Conservation (phyloP, 1,140 invertebrate species). For the Drosophila melanica region DNA sequence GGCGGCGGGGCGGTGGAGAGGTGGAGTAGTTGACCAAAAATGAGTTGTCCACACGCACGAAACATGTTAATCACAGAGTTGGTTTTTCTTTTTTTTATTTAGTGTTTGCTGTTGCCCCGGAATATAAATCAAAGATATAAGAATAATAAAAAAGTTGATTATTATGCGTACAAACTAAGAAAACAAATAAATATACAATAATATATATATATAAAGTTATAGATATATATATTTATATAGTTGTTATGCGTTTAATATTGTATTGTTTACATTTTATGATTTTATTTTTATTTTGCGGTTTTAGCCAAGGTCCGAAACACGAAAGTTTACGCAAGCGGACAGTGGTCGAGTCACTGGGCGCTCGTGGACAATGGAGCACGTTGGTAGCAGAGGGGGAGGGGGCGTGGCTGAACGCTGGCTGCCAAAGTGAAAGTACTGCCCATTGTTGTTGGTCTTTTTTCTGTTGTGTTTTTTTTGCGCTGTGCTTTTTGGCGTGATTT, state of each 20-base stretch:
- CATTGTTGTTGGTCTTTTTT: slow-evolving; percentile 40
- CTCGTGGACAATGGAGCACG: not conserved
- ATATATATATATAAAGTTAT: slow-evolving; percentile 7
- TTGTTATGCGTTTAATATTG: slow-evolving; percentile 25
- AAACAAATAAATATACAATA: slow-evolving; percentile 8
- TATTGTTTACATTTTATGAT: slow-evolving; percentile 35
- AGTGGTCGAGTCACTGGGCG: slow-evolving; percentile 30
- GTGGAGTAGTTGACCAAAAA: not conserved
- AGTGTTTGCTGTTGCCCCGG: slow-evolving; percentile 13
- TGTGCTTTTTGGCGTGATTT: slow-evolving; percentile 44
- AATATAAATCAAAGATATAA: not conserved
- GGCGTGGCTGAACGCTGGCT: slow-evolving; percentile 8
- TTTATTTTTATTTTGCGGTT: slow-evolving; percentile 19
- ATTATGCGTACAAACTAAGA: slow-evolving; percentile 19
- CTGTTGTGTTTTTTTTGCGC: slow-evolving; percentile 11
- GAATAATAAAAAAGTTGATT: slow-evolving; percentile 11
- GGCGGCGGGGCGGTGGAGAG: not conserved
- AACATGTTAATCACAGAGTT: slow-evolving; percentile 44
- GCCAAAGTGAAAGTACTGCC: slow-evolving; percentile 62
- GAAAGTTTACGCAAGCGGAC: slow-evolving; percentile 71
- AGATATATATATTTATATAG: slow-evolving; percentile 12
- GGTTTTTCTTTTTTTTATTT: not conserved
- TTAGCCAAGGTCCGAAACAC: slow-evolving; percentile 42
- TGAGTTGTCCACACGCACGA: slow-evolving; percentile 46
- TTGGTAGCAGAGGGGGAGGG: not conserved